Evolutionary conservation across 2,888 invertebrate species (phyloP).

Genomic region (Ecdyonurus torrentis): DNA sequence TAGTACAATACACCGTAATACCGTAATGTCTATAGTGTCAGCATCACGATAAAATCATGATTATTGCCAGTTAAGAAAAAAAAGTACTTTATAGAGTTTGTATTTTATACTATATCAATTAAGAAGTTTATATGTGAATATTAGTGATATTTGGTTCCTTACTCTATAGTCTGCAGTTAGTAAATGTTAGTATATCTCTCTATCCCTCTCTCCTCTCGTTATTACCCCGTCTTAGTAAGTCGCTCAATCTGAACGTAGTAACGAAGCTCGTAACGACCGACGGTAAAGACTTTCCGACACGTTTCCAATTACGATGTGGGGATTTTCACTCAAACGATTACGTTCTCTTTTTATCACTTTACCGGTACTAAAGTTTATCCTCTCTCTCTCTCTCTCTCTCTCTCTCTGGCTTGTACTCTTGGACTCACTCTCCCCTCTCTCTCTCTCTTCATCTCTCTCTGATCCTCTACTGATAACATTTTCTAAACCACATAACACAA

Average conservation of each 20-base stretch:
- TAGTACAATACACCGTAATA: too few relatives aligned
- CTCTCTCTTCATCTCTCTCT: background rate
- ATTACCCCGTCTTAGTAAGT: slow-evolving; percentile 9
- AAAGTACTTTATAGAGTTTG: too few relatives aligned
- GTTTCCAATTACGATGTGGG: slow-evolving; percentile 3
- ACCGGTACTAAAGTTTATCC: background rate
- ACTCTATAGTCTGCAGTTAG: too few relatives aligned
- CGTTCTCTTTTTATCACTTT: slow-evolving; percentile 1
- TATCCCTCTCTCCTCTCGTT: slow-evolving; percentile 5
- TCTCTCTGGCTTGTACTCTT: too few relatives aligned
- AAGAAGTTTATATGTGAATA: too few relatives aligned
- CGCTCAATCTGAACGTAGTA: background rate
- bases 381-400: background rate
- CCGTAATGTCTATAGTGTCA: too few relatives aligned
- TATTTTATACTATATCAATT: too few relatives aligned
- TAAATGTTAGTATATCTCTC: too few relatives aligned
- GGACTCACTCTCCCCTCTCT: too few relatives aligned
- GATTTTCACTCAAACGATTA: slow-evolving; percentile 8
- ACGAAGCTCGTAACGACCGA: background rate
- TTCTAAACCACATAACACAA: background rate
- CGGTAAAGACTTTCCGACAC: background rate
- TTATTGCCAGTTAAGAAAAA: too few relatives aligned
- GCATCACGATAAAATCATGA: too few relatives aligned
- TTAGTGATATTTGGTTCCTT: too few relatives aligned
- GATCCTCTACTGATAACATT: background rate